Evolutionary conservation across 2,797 vertebrate genomes (phyloP).

Genomic region (Rhinogobio ventralis): DNA sequence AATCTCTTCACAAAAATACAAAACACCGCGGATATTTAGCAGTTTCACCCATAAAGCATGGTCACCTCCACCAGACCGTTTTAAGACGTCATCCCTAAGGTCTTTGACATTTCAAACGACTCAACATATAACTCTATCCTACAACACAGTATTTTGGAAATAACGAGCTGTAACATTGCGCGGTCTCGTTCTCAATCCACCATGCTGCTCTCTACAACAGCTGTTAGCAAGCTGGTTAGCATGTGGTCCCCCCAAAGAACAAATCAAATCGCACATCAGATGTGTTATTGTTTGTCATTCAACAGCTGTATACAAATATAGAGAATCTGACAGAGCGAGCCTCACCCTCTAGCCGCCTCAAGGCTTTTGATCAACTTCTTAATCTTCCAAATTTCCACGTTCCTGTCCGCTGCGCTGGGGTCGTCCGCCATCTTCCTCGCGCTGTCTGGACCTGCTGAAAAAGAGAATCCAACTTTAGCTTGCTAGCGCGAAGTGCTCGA

Average conservation of each 20-base stretch:
- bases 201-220: conserved; percentile 37
- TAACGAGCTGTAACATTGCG: neutral
- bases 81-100: neutral
- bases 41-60: neutral
- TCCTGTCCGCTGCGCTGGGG: conserved; percentile 88
- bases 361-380: conserved; percentile 68
- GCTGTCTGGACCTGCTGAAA: conserved; percentile 61
- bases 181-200: neutral
- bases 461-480: conserved; percentile 39
- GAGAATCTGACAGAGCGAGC: neutral
- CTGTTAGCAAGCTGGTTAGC: conserved; percentile 55
- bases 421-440: conserved; percentile 88
- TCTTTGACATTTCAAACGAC: neutral
- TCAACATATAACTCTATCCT: neutral
- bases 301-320: neutral
- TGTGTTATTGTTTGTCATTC: neutral
- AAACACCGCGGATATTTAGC: neutral
- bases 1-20: neutral
- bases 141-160: neutral
- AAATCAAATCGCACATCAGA: neutral
- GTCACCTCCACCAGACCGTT: neutral
- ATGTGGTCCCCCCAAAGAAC: conserved; percentile 9
- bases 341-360: conserved; percentile 62
- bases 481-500: conserved; percentile 19
- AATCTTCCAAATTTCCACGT: conserved; percentile 86